Conservation (phyloP, 2,888 invertebrate genomes). For the Actias luna region DNA sequence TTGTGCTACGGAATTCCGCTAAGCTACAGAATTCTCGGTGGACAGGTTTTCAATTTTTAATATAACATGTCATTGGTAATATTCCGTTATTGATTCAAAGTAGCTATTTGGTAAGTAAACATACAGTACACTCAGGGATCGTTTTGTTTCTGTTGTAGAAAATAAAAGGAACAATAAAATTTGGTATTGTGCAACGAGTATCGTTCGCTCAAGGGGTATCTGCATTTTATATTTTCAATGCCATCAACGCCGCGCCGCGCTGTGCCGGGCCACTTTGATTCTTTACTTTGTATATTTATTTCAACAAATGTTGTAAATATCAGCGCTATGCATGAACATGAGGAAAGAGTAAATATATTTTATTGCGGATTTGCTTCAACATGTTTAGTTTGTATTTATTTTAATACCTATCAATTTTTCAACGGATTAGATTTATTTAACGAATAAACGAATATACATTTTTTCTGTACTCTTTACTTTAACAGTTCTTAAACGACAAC, state of each 20-base stretch:
- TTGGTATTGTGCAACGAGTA: conserved; percentile 57
- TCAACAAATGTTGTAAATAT: background rate
- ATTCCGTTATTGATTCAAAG: background rate
- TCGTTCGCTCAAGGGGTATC: conserved; percentile 64
- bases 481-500: no score
- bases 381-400: no score
- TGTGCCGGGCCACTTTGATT: conserved; percentile 53
- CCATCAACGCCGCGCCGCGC: conserved; percentile 50
- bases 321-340: background rate
- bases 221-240: conserved; percentile 68
- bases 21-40: no score
- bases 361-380: background rate
- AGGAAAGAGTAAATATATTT: background rate
- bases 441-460: no score
- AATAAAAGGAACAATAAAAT: conserved; percentile 61
- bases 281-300: conserved; percentile 55
- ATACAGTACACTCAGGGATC: background rate
- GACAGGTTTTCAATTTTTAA: no score
- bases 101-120: background rate
- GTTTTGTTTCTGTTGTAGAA: conserved; percentile 34
- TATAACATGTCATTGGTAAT: no score
- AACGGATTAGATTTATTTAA: no score
- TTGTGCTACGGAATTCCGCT: no score
- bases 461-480: no score
- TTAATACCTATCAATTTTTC: no score